These are phyloP conservation scores for Dryomyza anilis DNA, from an alignment of 2,888 invertebrate genomes.

Conservation along the genomic window DNA sequence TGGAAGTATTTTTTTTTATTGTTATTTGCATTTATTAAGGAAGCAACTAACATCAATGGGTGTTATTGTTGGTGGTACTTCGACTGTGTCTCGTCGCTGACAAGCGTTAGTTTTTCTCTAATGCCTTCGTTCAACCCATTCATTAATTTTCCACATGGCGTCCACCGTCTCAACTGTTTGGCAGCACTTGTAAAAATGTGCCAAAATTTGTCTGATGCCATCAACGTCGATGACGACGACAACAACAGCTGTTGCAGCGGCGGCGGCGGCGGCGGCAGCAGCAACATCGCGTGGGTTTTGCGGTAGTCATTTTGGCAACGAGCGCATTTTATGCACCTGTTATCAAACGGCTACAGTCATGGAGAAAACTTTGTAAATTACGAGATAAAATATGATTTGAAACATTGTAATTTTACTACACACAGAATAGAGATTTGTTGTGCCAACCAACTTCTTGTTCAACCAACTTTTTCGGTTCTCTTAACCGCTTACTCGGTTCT, in stretches of 20 bases:
- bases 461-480: too few species aligned
- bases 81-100: neutral
- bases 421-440: too few species aligned
- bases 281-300: neutral
- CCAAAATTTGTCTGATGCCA: neutral
- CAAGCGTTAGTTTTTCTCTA: too few species aligned
- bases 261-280: neutral
- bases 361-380: too few species aligned
- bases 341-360: neutral
- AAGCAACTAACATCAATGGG: neutral
- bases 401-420: too few species aligned
- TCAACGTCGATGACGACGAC: neutral
- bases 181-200: slow-evolving; percentile 16
- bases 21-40: neutral
- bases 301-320: neutral
- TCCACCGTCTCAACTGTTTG: slow-evolving; percentile 14
- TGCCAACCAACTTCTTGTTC: too few species aligned
- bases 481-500: too few species aligned
- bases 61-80: neutral
- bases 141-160: slow-evolving; percentile 19
- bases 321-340: neutral
- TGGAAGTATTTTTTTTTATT: neutral
- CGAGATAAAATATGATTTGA: too few species aligned
- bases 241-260: neutral
- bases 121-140: slow-evolving; percentile 16